Evolutionary conservation across 2,888 invertebrate species (phyloP).

Genomic region (Epirrita christyi): DNA sequence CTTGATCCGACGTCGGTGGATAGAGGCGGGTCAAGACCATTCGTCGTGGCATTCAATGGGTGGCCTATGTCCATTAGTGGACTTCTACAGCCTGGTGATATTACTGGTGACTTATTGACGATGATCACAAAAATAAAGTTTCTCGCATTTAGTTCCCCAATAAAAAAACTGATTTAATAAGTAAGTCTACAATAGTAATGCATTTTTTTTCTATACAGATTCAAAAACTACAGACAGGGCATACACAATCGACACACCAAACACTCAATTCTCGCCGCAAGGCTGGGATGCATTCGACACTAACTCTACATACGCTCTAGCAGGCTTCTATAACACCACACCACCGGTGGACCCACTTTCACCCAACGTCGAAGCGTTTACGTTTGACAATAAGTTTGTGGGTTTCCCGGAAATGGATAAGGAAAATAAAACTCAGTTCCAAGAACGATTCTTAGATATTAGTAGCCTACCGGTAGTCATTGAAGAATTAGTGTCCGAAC

Average conservation of each 20-base stretch:
- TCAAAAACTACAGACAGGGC: constrained; percentile 66
- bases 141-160: not conserved
- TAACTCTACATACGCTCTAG: constrained; percentile 64
- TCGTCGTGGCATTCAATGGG: too few species aligned
- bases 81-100: too few species aligned
- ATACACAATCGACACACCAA: constrained; percentile 72
- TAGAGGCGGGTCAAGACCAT: too few species aligned
- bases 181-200: not conserved
- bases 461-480: constrained; percentile 71
- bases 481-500: constrained; percentile 64
- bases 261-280: constrained; percentile 75
- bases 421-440: constrained; percentile 54
- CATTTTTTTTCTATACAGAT: constrained; percentile 55
- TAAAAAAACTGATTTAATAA: not conserved
- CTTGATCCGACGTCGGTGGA: too few species aligned
- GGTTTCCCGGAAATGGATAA: constrained; percentile 43
- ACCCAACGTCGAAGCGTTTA: constrained; percentile 58
- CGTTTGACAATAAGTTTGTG: constrained; percentile 52
- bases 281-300: constrained; percentile 72
- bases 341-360: constrained; percentile 62
- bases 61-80: too few species aligned
- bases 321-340: constrained; percentile 62
- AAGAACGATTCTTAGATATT: constrained; percentile 69
- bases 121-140: too few species aligned
- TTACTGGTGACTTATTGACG: too few species aligned